Evolutionary conservation across 2,113 vertebrate species (phyloP).

Genomic region (Burhinus bistriatus): DNA sequence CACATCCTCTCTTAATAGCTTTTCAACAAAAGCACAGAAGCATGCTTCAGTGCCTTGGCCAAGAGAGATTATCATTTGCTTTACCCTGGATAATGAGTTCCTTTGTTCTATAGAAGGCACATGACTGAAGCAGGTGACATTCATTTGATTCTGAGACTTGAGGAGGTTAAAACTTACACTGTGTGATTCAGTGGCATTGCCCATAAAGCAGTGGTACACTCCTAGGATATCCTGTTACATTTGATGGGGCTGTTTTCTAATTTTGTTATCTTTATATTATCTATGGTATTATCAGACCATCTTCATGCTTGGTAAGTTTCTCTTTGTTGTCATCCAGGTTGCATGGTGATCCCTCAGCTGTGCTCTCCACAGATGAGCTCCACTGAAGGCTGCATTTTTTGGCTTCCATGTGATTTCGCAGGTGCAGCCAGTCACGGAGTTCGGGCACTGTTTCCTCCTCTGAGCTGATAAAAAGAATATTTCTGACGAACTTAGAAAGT

Average conservation of each 20-base stretch:
- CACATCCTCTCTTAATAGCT: not conserved
- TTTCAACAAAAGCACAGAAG: not conserved
- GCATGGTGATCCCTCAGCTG: not conserved
- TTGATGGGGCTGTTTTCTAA: not conserved
- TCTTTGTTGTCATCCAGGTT: not conserved
- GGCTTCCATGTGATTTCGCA: not conserved
- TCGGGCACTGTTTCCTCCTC: not conserved
- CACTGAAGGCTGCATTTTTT: not conserved
- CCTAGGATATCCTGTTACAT: rapidly evolving
- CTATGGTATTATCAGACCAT: not conserved
- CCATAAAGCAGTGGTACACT: not conserved
- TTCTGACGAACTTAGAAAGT: not conserved
- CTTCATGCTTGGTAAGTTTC: not conserved
- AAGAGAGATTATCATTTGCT: not conserved
- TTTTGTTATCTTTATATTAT: not conserved
- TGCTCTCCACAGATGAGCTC: not conserved
- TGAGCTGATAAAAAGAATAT: not conserved
- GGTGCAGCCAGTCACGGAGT: not conserved
- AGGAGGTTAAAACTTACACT: not conserved
- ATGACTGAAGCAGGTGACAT: not conserved
- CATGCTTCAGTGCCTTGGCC: not conserved
- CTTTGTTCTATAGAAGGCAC: not conserved
- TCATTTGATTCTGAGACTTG: not conserved
- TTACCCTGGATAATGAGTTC: not conserved
- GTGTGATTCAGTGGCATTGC: not conserved